Evolutionary conservation across 2,113 vertebrate genomes (phyloP).

Genomic region (Dendrocopos noguchii): DNA sequence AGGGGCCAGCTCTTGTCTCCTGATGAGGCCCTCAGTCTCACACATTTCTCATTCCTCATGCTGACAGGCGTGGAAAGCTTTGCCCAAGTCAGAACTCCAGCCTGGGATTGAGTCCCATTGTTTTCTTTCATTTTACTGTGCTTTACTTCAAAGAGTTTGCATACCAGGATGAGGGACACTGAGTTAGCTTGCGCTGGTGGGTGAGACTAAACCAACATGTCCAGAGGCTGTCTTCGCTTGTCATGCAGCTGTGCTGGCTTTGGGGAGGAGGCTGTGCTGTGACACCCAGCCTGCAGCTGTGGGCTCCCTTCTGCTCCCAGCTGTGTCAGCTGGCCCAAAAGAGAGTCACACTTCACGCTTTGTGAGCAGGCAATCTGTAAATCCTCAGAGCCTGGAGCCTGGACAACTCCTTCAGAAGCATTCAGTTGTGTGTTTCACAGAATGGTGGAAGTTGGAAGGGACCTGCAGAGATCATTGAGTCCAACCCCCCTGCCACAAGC

Average conservation of each 20-base stretch:
- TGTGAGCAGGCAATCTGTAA: not conserved
- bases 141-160: not conserved
- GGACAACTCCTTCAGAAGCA: not conserved
- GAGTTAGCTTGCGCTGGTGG: not conserved
- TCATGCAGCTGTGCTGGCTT: not conserved
- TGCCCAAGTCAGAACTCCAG: not conserved
- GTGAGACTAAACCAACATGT: not conserved
- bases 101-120: not conserved
- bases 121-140: conserved; percentile 2
- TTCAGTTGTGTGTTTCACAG: not conserved
- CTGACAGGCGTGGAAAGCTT: not conserved
- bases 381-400: not conserved
- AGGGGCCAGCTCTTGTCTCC: not conserved
- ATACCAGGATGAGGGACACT: accelerated
- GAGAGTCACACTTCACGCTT: not conserved
- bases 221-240: not conserved
- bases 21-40: not conserved
- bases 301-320: not conserved
- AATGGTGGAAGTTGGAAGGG: too few species aligned
- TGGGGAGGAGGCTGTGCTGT: not conserved
- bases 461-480: too few species aligned
- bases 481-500: too few species aligned
- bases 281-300: not conserved
- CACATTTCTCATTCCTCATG: not conserved
- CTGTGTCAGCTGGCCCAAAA: not conserved